Evolutionary conservation across 2,113 vertebrate genomes (phyloP).

Genomic region (Ptilonorhynchus violaceus): DNA sequence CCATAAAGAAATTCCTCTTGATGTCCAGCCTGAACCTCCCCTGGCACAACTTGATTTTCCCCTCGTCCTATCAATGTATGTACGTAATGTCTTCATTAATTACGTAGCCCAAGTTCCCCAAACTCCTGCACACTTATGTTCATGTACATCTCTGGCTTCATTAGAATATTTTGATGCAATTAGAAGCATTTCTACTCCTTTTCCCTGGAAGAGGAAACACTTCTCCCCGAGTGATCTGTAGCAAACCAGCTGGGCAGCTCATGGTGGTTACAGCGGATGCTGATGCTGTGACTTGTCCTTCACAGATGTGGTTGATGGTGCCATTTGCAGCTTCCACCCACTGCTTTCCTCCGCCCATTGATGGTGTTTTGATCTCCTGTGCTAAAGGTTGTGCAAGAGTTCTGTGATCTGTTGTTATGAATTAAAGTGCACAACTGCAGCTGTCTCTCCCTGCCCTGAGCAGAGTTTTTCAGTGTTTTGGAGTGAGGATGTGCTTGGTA

Average conservation of each 20-base stretch:
- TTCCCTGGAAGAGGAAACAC: not conserved
- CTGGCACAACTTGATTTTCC: not conserved
- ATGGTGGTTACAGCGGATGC: not conserved
- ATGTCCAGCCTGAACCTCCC: not conserved
- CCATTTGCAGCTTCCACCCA: not conserved
- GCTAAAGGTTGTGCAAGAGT: not conserved
- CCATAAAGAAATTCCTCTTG: not conserved
- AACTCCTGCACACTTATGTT: not conserved
- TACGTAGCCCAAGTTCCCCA: not conserved
- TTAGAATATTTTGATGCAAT: not conserved
- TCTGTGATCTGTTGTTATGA: not conserved
- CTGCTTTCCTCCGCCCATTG: not conserved
- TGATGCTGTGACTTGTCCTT: not conserved
- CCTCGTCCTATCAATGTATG: not conserved
- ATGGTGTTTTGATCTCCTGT: not conserved
- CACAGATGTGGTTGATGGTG: not conserved
- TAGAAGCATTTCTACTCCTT: not conserved
- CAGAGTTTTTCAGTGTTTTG: not conserved
- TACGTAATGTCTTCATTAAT: not conserved
- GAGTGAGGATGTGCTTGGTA: not conserved
- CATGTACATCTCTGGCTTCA: not conserved
- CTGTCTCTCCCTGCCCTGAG: not conserved
- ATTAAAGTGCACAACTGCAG: not conserved
- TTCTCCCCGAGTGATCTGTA: not conserved
- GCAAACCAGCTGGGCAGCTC: not conserved